Evolutionary conservation across 2,888 invertebrate species (phyloP).

Genomic region (Leptopterna dolabrata): DNA sequence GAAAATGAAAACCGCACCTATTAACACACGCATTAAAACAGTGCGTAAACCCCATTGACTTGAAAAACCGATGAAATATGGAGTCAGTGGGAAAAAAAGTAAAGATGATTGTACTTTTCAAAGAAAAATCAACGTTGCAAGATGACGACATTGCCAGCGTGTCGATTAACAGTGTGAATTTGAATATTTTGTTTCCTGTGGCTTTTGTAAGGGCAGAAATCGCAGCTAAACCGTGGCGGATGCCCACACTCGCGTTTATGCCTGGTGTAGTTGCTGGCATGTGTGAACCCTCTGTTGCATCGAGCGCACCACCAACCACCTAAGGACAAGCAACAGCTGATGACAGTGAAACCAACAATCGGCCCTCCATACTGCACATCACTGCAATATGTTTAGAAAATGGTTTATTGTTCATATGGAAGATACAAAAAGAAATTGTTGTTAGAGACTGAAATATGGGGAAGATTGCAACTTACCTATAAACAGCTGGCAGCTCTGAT

Average conservation of each 20-base stretch:
- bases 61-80: too few relatives aligned
- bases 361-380: not conserved
- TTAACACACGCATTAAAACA: too few relatives aligned
- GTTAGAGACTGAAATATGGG: too few relatives aligned
- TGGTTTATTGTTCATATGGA: too few relatives aligned
- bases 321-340: not conserved
- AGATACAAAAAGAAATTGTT: too few relatives aligned
- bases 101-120: too few relatives aligned
- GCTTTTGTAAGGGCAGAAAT: conserved; percentile 57
- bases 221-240: conserved; percentile 54
- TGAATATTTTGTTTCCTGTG: conserved; percentile 52
- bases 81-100: too few relatives aligned
- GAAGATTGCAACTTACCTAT: too few relatives aligned
- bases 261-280: conserved; percentile 66
- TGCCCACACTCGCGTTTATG: conserved; percentile 64
- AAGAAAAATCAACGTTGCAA: not conserved
- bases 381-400: not conserved
- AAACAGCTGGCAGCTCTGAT: too few relatives aligned
- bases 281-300: conserved; percentile 42
- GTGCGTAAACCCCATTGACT: too few relatives aligned
- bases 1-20: too few relatives aligned
- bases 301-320: not conserved
- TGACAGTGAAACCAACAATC: not conserved
- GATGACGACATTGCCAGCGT: not conserved
- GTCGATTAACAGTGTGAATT: conserved; percentile 28